Conservation (phyloP, 2,113 vertebrate species). For the Tinamus guttatus region DNA sequence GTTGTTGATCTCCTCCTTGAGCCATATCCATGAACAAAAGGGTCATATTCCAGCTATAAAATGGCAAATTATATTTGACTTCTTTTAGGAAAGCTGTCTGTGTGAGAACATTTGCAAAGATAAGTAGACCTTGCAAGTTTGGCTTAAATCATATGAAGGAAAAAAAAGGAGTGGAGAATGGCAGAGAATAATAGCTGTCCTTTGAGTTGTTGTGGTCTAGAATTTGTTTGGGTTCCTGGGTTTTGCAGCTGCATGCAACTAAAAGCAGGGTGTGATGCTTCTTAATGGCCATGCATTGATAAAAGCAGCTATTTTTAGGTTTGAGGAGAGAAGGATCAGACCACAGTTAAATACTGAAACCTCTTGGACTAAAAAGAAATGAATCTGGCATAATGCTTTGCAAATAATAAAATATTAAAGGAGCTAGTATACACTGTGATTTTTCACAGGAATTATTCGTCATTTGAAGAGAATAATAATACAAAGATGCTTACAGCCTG, state of each 20-base stretch:
- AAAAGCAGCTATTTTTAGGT: background rate
- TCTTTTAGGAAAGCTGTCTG: background rate
- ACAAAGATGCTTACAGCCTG: background rate
- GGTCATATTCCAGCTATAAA: fast-evolving
- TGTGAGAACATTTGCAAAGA: background rate
- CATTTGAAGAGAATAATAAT: background rate
- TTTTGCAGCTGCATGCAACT: background rate
- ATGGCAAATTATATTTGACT: background rate
- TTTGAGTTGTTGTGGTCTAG: background rate
- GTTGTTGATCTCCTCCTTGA: background rate
- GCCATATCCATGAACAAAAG: background rate
- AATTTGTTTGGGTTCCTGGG: background rate
- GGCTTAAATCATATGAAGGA: background rate
- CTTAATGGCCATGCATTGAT: background rate
- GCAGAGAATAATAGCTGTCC: background rate
- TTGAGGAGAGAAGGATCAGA: background rate
- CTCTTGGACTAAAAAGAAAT: background rate
- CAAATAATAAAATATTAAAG: background rate
- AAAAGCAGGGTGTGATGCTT: background rate
- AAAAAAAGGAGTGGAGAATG: background rate
- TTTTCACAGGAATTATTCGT: background rate
- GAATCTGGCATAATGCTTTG: background rate
- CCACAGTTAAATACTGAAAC: background rate
- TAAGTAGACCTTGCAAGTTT: background rate
- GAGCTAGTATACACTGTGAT: background rate